A percentile compares a stretch with the other conserved stretches of the same genome.
phyloP scores from a whole-genome alignment of 1,140 invertebrate species.

The Brachionus manjavacas region DNA sequence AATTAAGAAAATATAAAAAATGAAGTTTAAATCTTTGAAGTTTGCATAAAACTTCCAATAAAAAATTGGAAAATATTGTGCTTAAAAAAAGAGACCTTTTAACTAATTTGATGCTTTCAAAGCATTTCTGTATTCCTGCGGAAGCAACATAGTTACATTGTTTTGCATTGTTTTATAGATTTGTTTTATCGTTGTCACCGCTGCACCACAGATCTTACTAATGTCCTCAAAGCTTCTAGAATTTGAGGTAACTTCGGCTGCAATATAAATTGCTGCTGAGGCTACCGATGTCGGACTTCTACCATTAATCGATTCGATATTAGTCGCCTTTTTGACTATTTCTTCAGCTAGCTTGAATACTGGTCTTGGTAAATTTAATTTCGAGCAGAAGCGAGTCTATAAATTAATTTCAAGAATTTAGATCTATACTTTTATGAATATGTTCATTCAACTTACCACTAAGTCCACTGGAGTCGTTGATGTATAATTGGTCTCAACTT shows the following conservation, averaged over 20 bases:
- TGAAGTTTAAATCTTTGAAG: background rate
- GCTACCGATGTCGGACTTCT: slow-evolving; percentile 97
- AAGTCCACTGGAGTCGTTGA: background rate
- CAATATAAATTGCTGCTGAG: slow-evolving; percentile 99
- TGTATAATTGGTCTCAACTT: slow-evolving; percentile 62
- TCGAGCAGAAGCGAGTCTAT: slow-evolving; percentile 63
- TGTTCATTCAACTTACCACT: background rate
- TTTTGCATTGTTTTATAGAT: slow-evolving; percentile 86
- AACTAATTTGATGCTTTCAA: background rate
- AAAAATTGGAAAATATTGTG: background rate
- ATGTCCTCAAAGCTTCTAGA: slow-evolving; percentile 67
- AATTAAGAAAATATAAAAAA: background rate
- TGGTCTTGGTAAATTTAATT: slow-evolving; percentile 71
- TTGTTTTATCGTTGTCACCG: slow-evolving; percentile 95
- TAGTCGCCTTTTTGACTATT: slow-evolving; percentile 91
- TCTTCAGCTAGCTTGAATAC: slow-evolving; percentile 94
- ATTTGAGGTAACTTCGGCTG: slow-evolving; percentile 74
- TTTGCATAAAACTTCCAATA: background rate
- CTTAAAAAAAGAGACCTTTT: background rate
- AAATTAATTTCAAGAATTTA: slow-evolving; percentile 36
- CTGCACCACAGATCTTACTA: slow-evolving; percentile 94
- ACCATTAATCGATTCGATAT: slow-evolving; percentile 93
- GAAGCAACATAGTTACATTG: background rate
- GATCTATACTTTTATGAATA: background rate
- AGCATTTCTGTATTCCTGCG: background rate